Base-by-base conservation (phyloP, 2,797 vertebrate genomes). In the Phrynocephalus forsythii region DNA sequence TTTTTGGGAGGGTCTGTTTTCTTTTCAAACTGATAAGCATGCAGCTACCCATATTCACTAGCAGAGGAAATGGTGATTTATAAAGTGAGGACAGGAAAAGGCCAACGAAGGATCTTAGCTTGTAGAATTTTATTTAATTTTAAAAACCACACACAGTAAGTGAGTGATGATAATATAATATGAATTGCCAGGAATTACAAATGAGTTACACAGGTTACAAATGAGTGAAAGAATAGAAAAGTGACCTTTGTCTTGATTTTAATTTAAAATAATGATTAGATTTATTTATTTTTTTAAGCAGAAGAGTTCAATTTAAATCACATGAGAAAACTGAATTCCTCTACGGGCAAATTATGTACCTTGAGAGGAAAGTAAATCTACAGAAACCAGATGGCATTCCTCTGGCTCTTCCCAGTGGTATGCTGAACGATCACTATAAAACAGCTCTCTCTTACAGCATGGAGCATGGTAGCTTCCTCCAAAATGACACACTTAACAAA, bases 241-340 rank as follows among this genome's bases (percentile, higher is more conserved):
- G 30, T 76, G 86, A 38, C 72, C 84, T 86, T 75, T 92, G 84
- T 8, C 80, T 77, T 52, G 63, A 7, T 60, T 93, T 90, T 85
- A 72, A 80, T 52, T 82, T 13, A 16, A n/a, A 73, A 87, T 73
- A 84, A 89, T 69, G 48, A 73, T 68, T 80, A 52, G 77, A 84
- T 86, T 77, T 33, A 33, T 33, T 33, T 33, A 33, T 88, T 86
- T 66, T 85, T 89, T 78, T 2, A 1, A 22, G 0, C 73, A 44
- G 87, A 73, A 76, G 13, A 1, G 69, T 87, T 87, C 77, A 90
- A 3, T n/a, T 91, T 85, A 88, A 92, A 81, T 87, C 79, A 52
- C 33, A 30, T 81, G 38, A 38, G 69, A 24, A 24, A 71, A 67
- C n/a, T 73, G 44, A 79, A 67, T 73, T 84, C 56, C 56, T 91